Base-by-base conservation (phyloP, 2,113 vertebrate genomes). In the Falco punctatus region DNA sequence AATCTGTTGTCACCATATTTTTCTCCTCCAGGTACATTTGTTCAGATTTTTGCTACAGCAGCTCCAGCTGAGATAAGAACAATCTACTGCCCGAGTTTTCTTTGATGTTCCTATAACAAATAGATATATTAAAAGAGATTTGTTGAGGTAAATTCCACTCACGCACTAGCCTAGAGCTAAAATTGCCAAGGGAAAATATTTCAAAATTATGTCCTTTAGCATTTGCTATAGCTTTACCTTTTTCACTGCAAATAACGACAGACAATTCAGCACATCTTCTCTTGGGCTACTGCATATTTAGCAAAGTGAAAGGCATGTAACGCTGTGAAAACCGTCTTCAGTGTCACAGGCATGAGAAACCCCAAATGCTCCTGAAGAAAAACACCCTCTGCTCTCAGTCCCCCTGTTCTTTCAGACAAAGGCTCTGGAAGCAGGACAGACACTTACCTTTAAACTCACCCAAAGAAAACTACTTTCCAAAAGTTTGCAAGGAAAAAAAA, bases 391-490 rank as follows among this genome's bases (percentile, higher is more conserved):
- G 64, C 87, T 85, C 62, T 21, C 65, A 4, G 66, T 14, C 54
- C 65, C 89, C 48, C 24, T 80, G 14, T 27, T 32, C 84, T 30
- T 48, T 35, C 77, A 52, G 48, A 93, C 85, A 94, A 93, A 90
- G 54, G 61, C 86, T 92, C 72, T 61, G 79, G 11, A 51, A 52
- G 71, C 0, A 59, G 81, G 42, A 32, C 69, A 19, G 87, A n/a
- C 91, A 83, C 91, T 95, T 95, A 94, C 94, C 96, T 96, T 83
- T 2, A 19, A 52, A 90, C 40, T 93, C 94, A 54, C 75, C 80
- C 77, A 81, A 32, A 80, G 64, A 55, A 79, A 87, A 81, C 88
- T 67, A 82, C 86, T 94, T 32, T 13, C 90, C 78, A 66, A 78
- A 77, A 78, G 67, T 65, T 84, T 64, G 75, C 78, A 35, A 85